phyloP scores from a whole-genome alignment of 2,797 vertebrate species.

The Lepus oiostolus region DNA sequence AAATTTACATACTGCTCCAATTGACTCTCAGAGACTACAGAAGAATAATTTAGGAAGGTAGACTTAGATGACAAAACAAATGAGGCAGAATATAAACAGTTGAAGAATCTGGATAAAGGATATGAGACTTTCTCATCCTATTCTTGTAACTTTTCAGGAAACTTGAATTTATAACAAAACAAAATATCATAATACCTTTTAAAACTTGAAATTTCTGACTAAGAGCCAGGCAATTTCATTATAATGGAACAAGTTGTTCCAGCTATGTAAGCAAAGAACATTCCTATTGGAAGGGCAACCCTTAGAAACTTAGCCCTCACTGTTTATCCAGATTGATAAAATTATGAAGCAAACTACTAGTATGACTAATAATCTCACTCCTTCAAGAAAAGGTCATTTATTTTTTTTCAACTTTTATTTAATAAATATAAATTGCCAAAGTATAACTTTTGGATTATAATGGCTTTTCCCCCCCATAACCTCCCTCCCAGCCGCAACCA shows the following conservation, averaged over 20 bases:
- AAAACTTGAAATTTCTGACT: not conserved
- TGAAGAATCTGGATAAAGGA: conserved; percentile 7
- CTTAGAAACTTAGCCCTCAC: conserved; percentile 20
- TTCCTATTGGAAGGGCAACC: not conserved
- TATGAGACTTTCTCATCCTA: not conserved
- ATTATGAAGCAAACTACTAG: conserved; percentile 48
- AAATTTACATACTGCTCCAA: not conserved
- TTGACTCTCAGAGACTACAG: conserved; percentile 1
- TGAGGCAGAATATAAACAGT: not conserved
- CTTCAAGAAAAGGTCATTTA: conserved; percentile 30
- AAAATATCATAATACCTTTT: not conserved
- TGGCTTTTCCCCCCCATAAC: too few relatives aligned
- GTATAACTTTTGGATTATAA: too few relatives aligned
- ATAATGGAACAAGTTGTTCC: not conserved
- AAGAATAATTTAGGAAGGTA: not conserved
- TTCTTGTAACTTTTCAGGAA: conserved; percentile 39
- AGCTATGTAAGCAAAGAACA: not conserved
- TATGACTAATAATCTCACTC: not conserved
- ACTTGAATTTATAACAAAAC: conserved; percentile 5
- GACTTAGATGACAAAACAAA: not conserved
- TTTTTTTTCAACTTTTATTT: not conserved
- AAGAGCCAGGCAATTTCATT: conserved; percentile 37
- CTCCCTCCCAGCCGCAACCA: too few relatives aligned
- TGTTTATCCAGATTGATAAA: conserved; percentile 56
- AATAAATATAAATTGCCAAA: too few relatives aligned